Evolutionary conservation across 1,140 invertebrate genomes (phyloP), one percentile per base, ranked within the genome.

Genomic region (Zaprionus kolodkinae): DNA sequence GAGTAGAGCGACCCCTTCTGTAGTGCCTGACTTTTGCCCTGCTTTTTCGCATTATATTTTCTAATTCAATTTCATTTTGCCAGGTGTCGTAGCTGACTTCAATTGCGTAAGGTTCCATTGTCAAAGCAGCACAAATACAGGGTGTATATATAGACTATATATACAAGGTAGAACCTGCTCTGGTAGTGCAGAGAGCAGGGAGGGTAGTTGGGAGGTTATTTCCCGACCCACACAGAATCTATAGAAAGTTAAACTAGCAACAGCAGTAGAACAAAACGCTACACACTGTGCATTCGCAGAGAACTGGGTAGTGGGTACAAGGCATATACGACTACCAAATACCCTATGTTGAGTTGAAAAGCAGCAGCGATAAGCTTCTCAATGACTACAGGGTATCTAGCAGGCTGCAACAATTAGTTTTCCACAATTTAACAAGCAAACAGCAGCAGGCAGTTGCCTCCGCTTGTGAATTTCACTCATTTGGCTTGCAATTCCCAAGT

Each of bases 1-100:
- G 54, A 38, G 55, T 21, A 15, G 43, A 56, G 5, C 7, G 17
- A 45, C n/a, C 48, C 62, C 33, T 70, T 71, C 3, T 6, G 36
- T 66, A 55, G 38, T 52, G 65, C 27, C 59, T 65, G 30, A 50
- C 45, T 48, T 73, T 54, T 66, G 40, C 66, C 4, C 27, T 72
- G 56, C 55, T 57, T 65, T 40, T 36, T 52, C 43, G 48, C 63
- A 50, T 73, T 73, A 68, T 73, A 21, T 71, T 52, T 73, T 68
- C 45, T 73, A 66, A 73, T 73, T 66, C 56, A 50, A 66, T 73
- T 66, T 68, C 45, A 73, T 73, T 66, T 54, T 43, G 35, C 45
- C 10, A 61, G 27, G 13, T 60, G 55, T 52, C 56, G 56, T 38
- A 68, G 30, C 21, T 60, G 33, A 21, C 55, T 68, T 30, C 57